These are phyloP conservation scores for Meteorus colon DNA, from an alignment of 2,888 invertebrate genomes.

Conservation along the genomic window DNA sequence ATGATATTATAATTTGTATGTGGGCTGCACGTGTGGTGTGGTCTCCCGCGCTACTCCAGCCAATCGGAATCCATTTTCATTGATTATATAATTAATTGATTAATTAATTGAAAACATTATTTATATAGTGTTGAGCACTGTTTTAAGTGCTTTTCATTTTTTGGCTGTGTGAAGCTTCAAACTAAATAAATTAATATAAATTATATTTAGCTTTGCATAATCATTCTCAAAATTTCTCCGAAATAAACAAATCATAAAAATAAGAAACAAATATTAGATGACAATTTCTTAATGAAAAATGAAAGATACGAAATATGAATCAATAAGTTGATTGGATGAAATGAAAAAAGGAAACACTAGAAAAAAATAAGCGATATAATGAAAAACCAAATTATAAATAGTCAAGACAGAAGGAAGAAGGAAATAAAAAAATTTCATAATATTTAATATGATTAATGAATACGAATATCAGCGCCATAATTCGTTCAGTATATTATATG, in stretches of 20 bases:
- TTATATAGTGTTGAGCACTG: conserved; percentile 78
- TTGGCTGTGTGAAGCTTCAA: conserved; percentile 79
- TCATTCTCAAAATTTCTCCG: conserved; percentile 61
- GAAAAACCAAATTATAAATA: conserved; percentile 34
- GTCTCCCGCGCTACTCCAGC: conserved; percentile 63
- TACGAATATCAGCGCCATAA: conserved; percentile 44
- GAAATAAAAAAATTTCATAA: conserved; percentile 23
- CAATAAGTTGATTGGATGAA: conserved; percentile 33
- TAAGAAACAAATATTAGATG: conserved; percentile 47
- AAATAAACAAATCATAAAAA: conserved; percentile 48
- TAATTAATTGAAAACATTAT: conserved; percentile 72
- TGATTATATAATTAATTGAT: conserved; percentile 62
- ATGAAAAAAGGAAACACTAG: conserved; percentile 39
- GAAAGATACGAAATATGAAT: conserved; percentile 38
- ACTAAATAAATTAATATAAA: conserved; percentile 65
- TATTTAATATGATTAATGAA: conserved; percentile 32
- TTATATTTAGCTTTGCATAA: conserved; percentile 56
- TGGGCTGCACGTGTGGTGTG: conserved; percentile 55
- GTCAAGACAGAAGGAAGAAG: not conserved
- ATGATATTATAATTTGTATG: conserved; percentile 50
- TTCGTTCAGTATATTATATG: conserved; percentile 54
- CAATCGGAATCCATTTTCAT: conserved; percentile 64
- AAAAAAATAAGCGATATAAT: conserved; percentile 47
- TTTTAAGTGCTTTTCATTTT: conserved; percentile 80
- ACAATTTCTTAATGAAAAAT: conserved; percentile 38